Percentiles rank a stretch among this genome's conserved stretches.
These are phyloP conservation scores for Drepana falcataria DNA, from an alignment of 2,888 invertebrate species.

Conservation along the genomic window DNA sequence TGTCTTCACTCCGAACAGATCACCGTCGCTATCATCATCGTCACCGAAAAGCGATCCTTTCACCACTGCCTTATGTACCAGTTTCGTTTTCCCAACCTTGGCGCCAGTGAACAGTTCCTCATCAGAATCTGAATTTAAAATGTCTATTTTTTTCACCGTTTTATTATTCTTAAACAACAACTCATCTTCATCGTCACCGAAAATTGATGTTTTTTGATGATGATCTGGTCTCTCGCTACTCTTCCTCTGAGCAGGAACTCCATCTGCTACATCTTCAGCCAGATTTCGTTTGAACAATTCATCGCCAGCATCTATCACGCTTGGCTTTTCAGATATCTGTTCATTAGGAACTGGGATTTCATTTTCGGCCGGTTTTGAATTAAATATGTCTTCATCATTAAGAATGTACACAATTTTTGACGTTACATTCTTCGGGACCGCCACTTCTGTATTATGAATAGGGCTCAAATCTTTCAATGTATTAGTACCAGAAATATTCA, in stretches of 20 bases:
- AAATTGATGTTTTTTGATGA: slow-evolving; percentile 32
- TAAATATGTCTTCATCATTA: slow-evolving; percentile 66
- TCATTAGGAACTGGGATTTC: slow-evolving; percentile 9
- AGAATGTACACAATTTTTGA: slow-evolving; percentile 63
- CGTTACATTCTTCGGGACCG: slow-evolving; percentile 20
- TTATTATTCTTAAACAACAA: slow-evolving; percentile 38
- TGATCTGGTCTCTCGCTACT: not conserved
- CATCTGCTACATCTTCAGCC: slow-evolving; percentile 13
- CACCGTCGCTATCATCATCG: slow-evolving; percentile 49
- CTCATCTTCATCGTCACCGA: slow-evolving; percentile 55
- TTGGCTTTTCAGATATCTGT: slow-evolving; percentile 20
- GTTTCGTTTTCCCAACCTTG: slow-evolving; percentile 1
- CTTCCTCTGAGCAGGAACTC: slow-evolving; percentile 1
- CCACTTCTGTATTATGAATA: slow-evolving; percentile 4
- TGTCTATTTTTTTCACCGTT: slow-evolving; percentile 20
- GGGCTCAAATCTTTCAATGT: slow-evolving; percentile 6
- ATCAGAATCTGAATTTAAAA: slow-evolving; percentile 48
- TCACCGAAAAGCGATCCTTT: slow-evolving; percentile 55
- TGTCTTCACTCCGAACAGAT: slow-evolving; percentile 48
- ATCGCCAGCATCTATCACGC: slow-evolving; percentile 8
- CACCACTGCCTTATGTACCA: slow-evolving; percentile 18
- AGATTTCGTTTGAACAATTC: slow-evolving; percentile 8
- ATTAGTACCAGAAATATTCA: not conserved
- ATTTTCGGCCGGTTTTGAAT: slow-evolving; percentile 15
- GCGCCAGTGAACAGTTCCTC: slow-evolving; percentile 1